phyloP scores from a whole-genome alignment of 23 tunicate genomes.

The Ascidia mentula region DNA sequence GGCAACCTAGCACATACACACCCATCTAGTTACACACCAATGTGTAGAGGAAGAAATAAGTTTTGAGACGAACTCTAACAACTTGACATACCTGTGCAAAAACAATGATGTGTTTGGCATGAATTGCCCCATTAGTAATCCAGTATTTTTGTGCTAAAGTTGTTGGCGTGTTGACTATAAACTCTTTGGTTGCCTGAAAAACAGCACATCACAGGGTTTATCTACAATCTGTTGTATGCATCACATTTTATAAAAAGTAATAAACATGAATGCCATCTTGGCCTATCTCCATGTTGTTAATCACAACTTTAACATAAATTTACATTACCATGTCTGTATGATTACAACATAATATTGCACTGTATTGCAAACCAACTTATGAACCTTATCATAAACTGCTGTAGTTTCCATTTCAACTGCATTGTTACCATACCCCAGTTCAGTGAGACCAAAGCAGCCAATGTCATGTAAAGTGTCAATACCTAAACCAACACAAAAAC shows the following conservation, averaged over 20 bases:
- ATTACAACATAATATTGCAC: too few species aligned
- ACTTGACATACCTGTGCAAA: slow-evolving; percentile 83
- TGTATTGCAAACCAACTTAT: too few species aligned
- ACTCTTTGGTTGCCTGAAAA: slow-evolving; percentile 81
- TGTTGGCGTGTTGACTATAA: slow-evolving; percentile 90
- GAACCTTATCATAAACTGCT: slow-evolving; percentile 72
- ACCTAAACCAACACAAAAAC: slow-evolving; percentile 12
- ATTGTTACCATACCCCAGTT: slow-evolving; percentile 93
- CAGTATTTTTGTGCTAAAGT: slow-evolving; percentile 96
- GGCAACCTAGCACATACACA: background rate
- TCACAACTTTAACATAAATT: too few species aligned
- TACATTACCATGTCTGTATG: too few species aligned
- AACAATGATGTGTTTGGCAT: slow-evolving; percentile 89
- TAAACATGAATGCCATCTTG: too few species aligned
- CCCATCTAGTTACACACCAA: background rate
- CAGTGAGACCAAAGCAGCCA: slow-evolving; percentile 96
- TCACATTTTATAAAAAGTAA: too few species aligned
- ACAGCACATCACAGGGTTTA: background rate
- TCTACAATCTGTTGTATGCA: too few species aligned
- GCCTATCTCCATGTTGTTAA: too few species aligned
- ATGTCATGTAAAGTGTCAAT: slow-evolving; percentile 84
- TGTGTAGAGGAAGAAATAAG: background rate
- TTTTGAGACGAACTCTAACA: background rate
- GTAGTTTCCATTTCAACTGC: slow-evolving; percentile 99
- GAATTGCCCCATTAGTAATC: slow-evolving; percentile 97